Percentiles rank a stretch among this genome's conserved stretches.
These are phyloP conservation scores for Ylistrum balloti DNA, from an alignment of 1,140 invertebrate genomes.

Conservation along the genomic window DNA sequence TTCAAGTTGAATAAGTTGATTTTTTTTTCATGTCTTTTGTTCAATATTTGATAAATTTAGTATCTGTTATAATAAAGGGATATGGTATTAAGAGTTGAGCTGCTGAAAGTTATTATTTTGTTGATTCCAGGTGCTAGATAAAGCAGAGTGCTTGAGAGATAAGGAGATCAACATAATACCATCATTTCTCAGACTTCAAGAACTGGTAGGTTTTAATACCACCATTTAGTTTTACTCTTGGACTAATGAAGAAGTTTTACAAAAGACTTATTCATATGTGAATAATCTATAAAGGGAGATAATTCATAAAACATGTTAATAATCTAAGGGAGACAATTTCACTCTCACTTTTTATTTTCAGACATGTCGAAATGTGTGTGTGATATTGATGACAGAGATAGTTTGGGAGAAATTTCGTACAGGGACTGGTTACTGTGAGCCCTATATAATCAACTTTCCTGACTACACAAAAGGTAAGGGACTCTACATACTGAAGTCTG, in stretches of 20 bases:
- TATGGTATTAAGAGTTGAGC: no score
- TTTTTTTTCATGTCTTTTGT: no score
- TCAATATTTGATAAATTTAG: no score
- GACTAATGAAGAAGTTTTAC: no score
- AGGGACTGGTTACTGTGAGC: constrained; percentile 88
- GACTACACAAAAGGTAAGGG: constrained; percentile 88
- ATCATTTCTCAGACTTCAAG: constrained; percentile 88
- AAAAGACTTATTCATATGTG: no score
- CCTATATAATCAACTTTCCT: constrained; percentile 90
- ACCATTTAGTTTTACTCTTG: no score
- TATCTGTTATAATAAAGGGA: no score
- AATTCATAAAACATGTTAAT: no score
- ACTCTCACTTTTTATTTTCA: constrained; percentile 64
- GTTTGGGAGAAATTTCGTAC: constrained; percentile 90
- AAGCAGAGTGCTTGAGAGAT: constrained; percentile 89
- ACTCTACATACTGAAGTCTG: neutral
- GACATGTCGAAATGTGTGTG: constrained; percentile 86
- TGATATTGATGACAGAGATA: constrained; percentile 90
- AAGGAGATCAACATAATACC: constrained; percentile 89
- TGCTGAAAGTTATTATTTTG: no score
- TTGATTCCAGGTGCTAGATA: constrained; percentile 87
- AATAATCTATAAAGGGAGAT: no score
- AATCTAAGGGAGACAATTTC: no score
- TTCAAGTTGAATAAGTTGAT: no score
- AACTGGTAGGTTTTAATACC: constrained; percentile 85